These are phyloP conservation scores for Bugula neritina DNA, from an alignment of 2,888 invertebrate genomes.

Conservation along the genomic window DNA sequence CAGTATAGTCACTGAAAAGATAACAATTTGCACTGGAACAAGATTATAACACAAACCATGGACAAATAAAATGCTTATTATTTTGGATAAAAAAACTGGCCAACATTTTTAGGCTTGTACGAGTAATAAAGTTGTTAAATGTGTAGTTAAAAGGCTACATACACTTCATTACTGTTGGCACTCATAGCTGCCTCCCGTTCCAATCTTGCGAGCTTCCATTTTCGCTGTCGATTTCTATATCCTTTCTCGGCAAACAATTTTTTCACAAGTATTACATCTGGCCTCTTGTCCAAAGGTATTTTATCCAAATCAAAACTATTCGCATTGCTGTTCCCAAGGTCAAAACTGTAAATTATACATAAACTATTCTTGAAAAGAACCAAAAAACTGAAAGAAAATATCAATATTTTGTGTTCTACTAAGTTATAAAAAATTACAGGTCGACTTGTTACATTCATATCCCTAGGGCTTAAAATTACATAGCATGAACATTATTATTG, in stretches of 20 bases:
- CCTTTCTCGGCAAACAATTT: slow-evolving; percentile 73
- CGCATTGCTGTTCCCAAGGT: slow-evolving; percentile 80
- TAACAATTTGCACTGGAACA: not conserved
- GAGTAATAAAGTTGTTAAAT: not conserved
- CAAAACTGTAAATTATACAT: slow-evolving; percentile 63
- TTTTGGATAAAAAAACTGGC: no score
- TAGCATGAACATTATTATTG: no score
- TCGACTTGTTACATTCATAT: no score
- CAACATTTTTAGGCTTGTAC: not conserved
- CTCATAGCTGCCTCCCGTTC: slow-evolving; percentile 52
- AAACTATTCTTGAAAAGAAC: no score
- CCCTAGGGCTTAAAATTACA: no score
- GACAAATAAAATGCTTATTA: no score
- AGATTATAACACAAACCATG: no score
- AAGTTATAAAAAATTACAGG: no score
- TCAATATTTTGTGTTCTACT: no score
- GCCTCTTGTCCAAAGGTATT: slow-evolving; percentile 62
- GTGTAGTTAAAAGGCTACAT: slow-evolving; percentile 34
- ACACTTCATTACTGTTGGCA: slow-evolving; percentile 53
- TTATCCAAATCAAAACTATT: slow-evolving; percentile 85
- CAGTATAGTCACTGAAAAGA: slow-evolving; percentile 73
- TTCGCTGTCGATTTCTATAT: slow-evolving; percentile 65
- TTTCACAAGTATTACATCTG: slow-evolving; percentile 86
- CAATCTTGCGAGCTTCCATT: slow-evolving; percentile 89
- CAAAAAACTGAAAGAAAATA: no score